A percentile compares a stretch with the other conserved stretches of the same genome.
Evolutionary conservation across 1,140 invertebrate species (phyloP).

Genomic region (Archegozetes longisetosus): DNA sequence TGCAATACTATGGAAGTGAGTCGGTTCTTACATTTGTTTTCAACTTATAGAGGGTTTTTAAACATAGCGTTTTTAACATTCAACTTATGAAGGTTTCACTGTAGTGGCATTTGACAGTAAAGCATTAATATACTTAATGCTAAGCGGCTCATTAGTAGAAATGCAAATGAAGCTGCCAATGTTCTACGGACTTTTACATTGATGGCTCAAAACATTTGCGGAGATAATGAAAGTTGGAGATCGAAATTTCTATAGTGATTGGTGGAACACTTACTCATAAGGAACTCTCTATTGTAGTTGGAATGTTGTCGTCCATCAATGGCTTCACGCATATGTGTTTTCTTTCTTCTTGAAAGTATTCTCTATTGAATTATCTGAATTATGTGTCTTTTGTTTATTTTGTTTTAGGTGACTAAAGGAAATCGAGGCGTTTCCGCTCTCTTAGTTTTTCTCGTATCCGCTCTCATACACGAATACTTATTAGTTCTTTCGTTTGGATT

Average conservation of each 20-base stretch:
- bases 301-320: constrained; percentile 87
- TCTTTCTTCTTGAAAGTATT: too few species aligned
- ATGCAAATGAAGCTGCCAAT: constrained; percentile 52
- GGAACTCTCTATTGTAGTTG: constrained; percentile 73
- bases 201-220: constrained; percentile 72
- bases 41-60: too few species aligned
- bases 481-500: constrained; percentile 31
- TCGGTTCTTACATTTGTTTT: too few species aligned
- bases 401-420: background rate
- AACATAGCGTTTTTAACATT: too few species aligned
- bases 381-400: background rate
- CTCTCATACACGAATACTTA: constrained; percentile 36
- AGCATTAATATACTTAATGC: constrained; percentile 43
- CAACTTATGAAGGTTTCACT: too few species aligned
- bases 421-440: constrained; percentile 23
- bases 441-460: constrained; percentile 32
- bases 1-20: too few species aligned
- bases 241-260: constrained; percentile 69
- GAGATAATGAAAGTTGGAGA: constrained; percentile 74
- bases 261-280: constrained; percentile 80
- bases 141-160: constrained; percentile 54
- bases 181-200: constrained; percentile 71
- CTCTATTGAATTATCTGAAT: background rate
- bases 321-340: constrained; percentile 78
- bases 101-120: constrained; percentile 42